Evolutionary conservation across 2,113 vertebrate genomes (phyloP).

Genomic region (Embiotoca jacksoni): DNA sequence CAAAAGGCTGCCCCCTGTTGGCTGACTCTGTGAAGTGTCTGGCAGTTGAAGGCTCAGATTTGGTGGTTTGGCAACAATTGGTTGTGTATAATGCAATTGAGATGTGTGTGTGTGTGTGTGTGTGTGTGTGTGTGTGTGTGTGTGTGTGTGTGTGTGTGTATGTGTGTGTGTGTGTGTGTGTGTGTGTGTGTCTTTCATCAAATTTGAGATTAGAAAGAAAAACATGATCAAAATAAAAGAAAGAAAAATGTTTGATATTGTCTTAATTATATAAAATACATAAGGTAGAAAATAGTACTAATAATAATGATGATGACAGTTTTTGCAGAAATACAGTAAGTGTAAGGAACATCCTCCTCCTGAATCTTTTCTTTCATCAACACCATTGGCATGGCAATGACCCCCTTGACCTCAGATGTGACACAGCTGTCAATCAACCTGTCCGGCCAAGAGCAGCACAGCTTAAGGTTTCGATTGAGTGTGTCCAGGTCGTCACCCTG

Average conservation of each 20-base stretch:
- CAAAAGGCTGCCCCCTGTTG: slow-evolving; percentile 81
- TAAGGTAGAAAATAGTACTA: too few species aligned
- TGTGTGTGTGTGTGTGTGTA: slow-evolving; percentile 3
- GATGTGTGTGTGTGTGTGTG: background rate
- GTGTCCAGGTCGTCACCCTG: background rate
- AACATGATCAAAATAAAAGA: background rate
- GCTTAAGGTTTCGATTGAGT: background rate
- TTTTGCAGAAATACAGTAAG: background rate
- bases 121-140: background rate
- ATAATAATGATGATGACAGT: background rate
- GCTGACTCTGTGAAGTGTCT: slow-evolving; percentile 26
- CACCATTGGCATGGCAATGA: slow-evolving; percentile 12
- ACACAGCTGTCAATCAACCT: slow-evolving; percentile 57
- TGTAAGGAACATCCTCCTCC: background rate
- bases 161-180: background rate
- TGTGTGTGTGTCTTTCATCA: too few species aligned
- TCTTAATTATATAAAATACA: too few species aligned
- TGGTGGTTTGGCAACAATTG: slow-evolving; percentile 34
- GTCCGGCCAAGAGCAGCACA: background rate
- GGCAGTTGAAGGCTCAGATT: slow-evolving; percentile 13
- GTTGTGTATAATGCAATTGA: background rate
- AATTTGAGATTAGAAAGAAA: background rate
- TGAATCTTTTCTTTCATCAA: background rate
- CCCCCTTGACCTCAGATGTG: slow-evolving; percentile 8
- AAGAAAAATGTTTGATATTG: too few species aligned